Evolutionary conservation across 2,888 invertebrate species (phyloP), one percentile per base, ranked within the genome.

Genomic region (Seira sanloemensis): DNA sequence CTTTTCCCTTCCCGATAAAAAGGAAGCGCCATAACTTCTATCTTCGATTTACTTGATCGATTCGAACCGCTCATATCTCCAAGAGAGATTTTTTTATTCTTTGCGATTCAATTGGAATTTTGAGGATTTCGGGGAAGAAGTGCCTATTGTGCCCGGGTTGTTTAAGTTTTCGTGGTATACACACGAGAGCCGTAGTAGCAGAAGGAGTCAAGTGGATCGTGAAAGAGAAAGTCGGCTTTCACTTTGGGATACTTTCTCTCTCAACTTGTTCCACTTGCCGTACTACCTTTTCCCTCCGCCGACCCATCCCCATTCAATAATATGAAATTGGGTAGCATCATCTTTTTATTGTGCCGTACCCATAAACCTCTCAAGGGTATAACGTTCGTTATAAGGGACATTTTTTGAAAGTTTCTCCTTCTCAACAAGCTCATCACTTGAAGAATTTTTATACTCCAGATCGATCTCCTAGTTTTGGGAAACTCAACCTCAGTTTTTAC

Each of bases 31-130:
- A 37, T 7, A 37, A 37, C 46, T 50, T 18, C 26, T 58, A 23
- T 58, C 46, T 73, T 73, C 73, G 58, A 73, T 73, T 73, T 73
- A 74, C 74, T 65, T 74, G 74, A 74, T 74, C 74, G 65, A 74
- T 74, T 62, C 37, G 62, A 74, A 74, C 27, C 65, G 65, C 65
- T n/a, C n/a, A n/a, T n/a, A n/a, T 74, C 21, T 27, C 27, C 65
- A 37, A 37, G 26, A 65, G 65, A 74, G n/a, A n/a, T n/a, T n/a
- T 74, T 74, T 74, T 74, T 65, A 65, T 74, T 74, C 65, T 73
- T 58, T 62, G 26, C 16, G 26, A 65, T 27, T 37, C 18, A 37
- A 74, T 58, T 74, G 74, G 65, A 25, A 74, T 74, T 27, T 27
- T 62, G 26, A 24, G 25, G 1, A 24, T n/a, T 12, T 9, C n/a